phyloP scores from a whole-genome alignment of 2,888 invertebrate genomes.

The Nomada fucata region DNA sequence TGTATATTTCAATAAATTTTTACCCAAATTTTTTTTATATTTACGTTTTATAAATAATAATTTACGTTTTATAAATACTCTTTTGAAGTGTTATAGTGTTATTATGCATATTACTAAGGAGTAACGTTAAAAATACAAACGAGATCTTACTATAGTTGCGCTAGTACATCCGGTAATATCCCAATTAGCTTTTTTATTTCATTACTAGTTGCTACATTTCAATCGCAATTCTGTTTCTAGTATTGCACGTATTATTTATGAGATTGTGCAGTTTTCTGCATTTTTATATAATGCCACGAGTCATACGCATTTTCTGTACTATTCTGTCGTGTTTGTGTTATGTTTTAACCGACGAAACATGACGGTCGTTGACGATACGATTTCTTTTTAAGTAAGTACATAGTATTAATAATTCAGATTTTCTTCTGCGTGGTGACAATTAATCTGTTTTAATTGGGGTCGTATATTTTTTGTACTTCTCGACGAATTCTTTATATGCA shows the following conservation, averaged over 20 bases:
- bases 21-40: no score
- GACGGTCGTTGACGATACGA: not conserved
- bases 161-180: no score
- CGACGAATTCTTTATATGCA: not conserved
- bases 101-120: no score
- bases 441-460: not conserved
- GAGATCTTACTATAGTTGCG: no score
- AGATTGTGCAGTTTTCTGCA: not conserved
- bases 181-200: not conserved
- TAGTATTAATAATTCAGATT: not conserved
- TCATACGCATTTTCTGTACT: not conserved
- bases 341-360: not conserved
- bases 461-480: not conserved
- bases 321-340: not conserved
- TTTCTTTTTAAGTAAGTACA: not conserved
- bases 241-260: not conserved
- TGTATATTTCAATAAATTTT: no score
- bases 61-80: no score
- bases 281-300: constrained; percentile 7
- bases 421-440: not conserved
- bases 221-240: not conserved
- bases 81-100: no score
- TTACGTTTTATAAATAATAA: no score
- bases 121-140: no score
- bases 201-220: not conserved